Percentiles rank a stretch among this genome's conserved stretches.
These are phyloP conservation scores for Microchirus variegatus DNA, from an alignment of 2,797 vertebrate species.

Conservation along the genomic window DNA sequence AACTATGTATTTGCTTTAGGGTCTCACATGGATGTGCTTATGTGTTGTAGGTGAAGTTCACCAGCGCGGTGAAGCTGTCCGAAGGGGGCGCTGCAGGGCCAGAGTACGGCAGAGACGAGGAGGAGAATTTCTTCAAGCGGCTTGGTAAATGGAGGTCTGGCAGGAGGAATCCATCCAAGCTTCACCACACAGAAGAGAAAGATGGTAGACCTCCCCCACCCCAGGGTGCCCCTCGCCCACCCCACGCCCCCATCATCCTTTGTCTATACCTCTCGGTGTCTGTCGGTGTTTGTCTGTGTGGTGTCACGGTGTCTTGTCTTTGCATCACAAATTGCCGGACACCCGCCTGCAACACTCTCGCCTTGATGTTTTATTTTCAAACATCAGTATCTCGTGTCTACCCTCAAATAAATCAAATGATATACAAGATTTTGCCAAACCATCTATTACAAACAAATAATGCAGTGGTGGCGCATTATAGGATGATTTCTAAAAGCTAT, in stretches of 20 bases:
- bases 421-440: too few species aligned
- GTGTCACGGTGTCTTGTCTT: slow-evolving; percentile 60
- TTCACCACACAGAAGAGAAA: slow-evolving; percentile 96
- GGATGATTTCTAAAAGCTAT: too few species aligned
- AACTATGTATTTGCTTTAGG: too few species aligned
- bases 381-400: slow-evolving; percentile 3
- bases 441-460: too few species aligned
- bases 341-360: slow-evolving; percentile 38
- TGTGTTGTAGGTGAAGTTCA: slow-evolving; percentile 92
- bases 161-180: slow-evolving; percentile 92
- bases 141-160: slow-evolving; percentile 97
- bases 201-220: slow-evolving; percentile 89
- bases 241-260: slow-evolving; percentile 45
- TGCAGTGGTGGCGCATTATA: too few species aligned
- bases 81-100: slow-evolving; percentile 90
- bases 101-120: slow-evolving; percentile 94
- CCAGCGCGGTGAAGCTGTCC: slow-evolving; percentile 95
- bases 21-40: not conserved
- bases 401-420: too few species aligned
- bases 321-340: slow-evolving; percentile 64
- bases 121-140: slow-evolving; percentile 99
- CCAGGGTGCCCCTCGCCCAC: slow-evolving; percentile 67
- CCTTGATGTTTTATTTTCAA: slow-evolving; percentile 27
- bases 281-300: slow-evolving; percentile 59
- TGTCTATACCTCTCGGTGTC: slow-evolving; percentile 43